phyloP scores from a whole-genome alignment of 2,888 invertebrate genomes.

The Malacosoma neustria region DNA sequence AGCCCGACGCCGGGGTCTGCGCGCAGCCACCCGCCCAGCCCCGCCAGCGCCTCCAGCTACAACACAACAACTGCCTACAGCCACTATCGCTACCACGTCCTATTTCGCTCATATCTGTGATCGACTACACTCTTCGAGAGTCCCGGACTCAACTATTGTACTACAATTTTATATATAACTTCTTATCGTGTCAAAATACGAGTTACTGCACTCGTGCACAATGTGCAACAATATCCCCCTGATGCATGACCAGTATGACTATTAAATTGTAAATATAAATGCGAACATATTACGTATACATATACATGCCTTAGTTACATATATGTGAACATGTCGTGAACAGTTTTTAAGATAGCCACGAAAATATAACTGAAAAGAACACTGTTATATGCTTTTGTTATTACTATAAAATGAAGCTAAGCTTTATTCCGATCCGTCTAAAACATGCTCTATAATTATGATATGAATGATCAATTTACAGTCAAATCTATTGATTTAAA shows the following conservation, averaged over 20 bases:
- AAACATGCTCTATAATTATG: slow-evolving; percentile 12
- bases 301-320: slow-evolving; percentile 61
- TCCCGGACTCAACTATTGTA: no score
- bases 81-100: background rate
- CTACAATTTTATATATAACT: no score
- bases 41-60: slow-evolving; percentile 74
- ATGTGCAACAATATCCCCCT: background rate
- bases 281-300: slow-evolving; percentile 27
- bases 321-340: slow-evolving; percentile 25
- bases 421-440: slow-evolving; percentile 8
- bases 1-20: slow-evolving; percentile 63
- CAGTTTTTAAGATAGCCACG: slow-evolving; percentile 7
- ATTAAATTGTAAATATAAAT: slow-evolving; percentile 22
- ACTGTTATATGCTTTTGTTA: slow-evolving; percentile 15
- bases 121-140: no score
- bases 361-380: slow-evolving; percentile 7
- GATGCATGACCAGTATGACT: slow-evolving; percentile 8
- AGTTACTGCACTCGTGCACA: no score
- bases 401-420: slow-evolving; percentile 13
- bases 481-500: no score
- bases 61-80: slow-evolving; percentile 48
- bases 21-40: slow-evolving; percentile 69
- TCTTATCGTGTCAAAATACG: no score
- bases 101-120: background rate
- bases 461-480: background rate